Evolutionary conservation across 2,797 vertebrate species (phyloP), one percentile per base, ranked within the genome.

Genomic region (Sebastes trivittatus): DNA sequence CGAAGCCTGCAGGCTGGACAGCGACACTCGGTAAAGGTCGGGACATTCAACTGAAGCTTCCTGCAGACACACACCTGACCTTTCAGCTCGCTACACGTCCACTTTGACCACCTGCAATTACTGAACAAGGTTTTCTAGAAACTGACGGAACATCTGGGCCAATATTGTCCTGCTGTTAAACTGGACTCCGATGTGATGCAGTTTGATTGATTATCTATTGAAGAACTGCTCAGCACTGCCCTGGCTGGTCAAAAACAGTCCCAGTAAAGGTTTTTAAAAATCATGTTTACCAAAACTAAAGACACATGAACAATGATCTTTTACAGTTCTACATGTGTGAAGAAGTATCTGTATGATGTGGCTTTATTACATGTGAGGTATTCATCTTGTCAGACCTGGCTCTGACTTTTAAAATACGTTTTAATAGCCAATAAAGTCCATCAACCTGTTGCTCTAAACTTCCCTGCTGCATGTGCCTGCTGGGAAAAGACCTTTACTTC

Each of bases 1-100:
- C 18, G 8, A 52, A 59, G 72, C 70, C 78, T 5, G 67, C 78
- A 30, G 77, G 72, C 78, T 38, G 20, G 74, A 74, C 34, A 9
- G 58, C 1, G 66, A 85, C 83, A 74, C 82, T 38, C 62, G 4
- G 62, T 46, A 87, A 92, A 92, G 89, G 89, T 92, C 85, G 73
- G 60, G 70, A 80, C 81, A 78, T 81, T 79, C 54, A 72, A 22
- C 22, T 1, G 36, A 65, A 64, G 80, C 68, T 9, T 66, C 46
- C 77, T 46, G 42, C 68, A 77, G 34, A 27, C 6, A 49, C 56
- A 61, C 70, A 60, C 61, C 20, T 84, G 87, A 91, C 84, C 87
- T 89, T 91, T 88, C 4, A 65, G 52, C 55, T 75, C 25, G 6
- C 36, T 59, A 14, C 64, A 46, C 20, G 9, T 49, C 13, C 64